These are phyloP conservation scores for Archocentrus centrarchus DNA, from an alignment of 2,113 vertebrate genomes.

Conservation along the genomic window DNA sequence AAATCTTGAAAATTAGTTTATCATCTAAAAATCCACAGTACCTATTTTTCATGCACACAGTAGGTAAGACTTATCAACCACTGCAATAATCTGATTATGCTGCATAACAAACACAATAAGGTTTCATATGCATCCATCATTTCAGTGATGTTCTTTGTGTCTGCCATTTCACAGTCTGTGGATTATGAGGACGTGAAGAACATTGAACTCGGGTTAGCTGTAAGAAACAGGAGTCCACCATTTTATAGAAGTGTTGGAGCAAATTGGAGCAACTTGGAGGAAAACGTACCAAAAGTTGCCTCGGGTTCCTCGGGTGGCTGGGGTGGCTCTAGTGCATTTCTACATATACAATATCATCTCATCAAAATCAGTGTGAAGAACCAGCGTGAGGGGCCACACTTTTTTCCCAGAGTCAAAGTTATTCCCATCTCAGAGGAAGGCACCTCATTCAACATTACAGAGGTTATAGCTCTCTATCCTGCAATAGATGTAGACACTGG, in stretches of 20 bases:
- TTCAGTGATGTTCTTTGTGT: background rate
- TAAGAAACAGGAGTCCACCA: constrained; percentile 78
- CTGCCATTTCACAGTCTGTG: constrained; percentile 77
- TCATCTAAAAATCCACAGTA: no score
- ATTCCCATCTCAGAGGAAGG: constrained; percentile 79
- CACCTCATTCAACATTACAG: constrained; percentile 47
- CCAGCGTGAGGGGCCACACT: constrained; percentile 83
- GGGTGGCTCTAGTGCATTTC: no score
- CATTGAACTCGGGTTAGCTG: constrained; percentile 81
- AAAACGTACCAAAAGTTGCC: no score
- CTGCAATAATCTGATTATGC: no score
- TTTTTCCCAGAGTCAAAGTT: constrained; percentile 79
- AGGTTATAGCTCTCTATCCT: constrained; percentile 78
- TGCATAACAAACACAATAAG: background rate
- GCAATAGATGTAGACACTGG: constrained; percentile 88
- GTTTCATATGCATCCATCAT: background rate
- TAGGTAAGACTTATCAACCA: no score
- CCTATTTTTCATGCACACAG: no score
- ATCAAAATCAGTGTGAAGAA: background rate
- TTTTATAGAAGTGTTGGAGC: no score
- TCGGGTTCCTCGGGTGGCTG: no score
- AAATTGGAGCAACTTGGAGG: no score
- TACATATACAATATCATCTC: no score
- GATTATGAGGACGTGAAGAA: constrained; percentile 86
- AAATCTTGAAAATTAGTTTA: no score